Evolutionary conservation across 2,888 invertebrate genomes (phyloP), one percentile per base, ranked within the genome.

Genomic region (Agonopterix heracliana): DNA sequence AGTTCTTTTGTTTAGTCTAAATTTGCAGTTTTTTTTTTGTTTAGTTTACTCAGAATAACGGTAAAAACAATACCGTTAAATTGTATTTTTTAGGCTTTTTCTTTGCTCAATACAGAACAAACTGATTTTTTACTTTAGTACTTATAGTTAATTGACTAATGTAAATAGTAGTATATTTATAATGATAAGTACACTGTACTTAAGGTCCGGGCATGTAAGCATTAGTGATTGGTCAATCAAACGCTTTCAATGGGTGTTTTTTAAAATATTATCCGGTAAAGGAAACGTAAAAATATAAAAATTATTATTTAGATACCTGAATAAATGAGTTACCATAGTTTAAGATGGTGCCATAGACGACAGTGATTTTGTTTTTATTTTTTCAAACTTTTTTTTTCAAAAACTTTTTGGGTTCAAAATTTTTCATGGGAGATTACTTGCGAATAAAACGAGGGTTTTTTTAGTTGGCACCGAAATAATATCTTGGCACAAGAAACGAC

Each of bases 131-230:
- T 57, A 57, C 63, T 56, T 53, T 64, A 52, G 52, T 47, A 45
- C 49, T 47, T 49, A 43, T 34, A 48, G 48, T 35, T 48, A 41
- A 48, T 70, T 77, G 80, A 83, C 79, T 82, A 79, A 85, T 87
- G 85, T 87, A 87, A 78, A 87, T 87, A 86, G 26, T 85, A 86
- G 85, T 59, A 62, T 86, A 84, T 85, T 82, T 84, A 83, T 81
- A 64, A 63, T 58, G 54, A 54, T 54, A 47, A 47, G 52, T 42
- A 50, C 42, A 26, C 44, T 38, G 14, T 35, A 48, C 10, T 52
- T 80, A 80, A 74, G 81, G 80, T 75, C 63, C 67, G 77, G 83
- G 82, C 74, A 78, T 83, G 83, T 84, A 85, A 86, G 84, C 82
- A 82, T 78, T 81, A 71, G 81, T 84, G 78, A 81, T 75, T 80